A percentile compares a stretch with the other conserved stretches of the same genome.
Evolutionary conservation across 1,140 invertebrate species (phyloP).

Genomic region (Caenorhabditis remanei): DNA sequence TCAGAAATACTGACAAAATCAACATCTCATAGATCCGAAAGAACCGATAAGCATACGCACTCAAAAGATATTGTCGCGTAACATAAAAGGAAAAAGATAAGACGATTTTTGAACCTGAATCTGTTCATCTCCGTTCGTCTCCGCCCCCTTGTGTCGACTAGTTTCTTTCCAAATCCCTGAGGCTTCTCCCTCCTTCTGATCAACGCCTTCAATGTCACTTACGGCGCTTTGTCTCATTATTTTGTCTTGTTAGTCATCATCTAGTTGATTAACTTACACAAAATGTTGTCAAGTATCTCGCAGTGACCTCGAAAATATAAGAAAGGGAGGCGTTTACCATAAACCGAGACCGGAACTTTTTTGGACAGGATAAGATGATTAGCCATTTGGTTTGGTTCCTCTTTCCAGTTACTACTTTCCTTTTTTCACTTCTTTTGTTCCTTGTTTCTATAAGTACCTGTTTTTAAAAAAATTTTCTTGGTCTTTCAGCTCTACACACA

Average conservation of each 20-base stretch:
- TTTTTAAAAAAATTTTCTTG: background rate
- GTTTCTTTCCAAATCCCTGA: slow-evolving; percentile 18
- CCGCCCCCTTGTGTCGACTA: background rate
- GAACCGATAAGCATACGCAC: slow-evolving; percentile 5
- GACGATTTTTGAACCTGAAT: slow-evolving; percentile 48
- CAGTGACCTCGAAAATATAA: slow-evolving; percentile 12
- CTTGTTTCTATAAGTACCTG: background rate
- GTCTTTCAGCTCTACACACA: background rate
- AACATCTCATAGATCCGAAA: slow-evolving; percentile 15
- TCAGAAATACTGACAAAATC: background rate
- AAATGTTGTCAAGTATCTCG: slow-evolving; percentile 28
- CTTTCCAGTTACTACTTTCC: background rate
- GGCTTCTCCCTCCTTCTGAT: background rate
- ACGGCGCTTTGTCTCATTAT: background rate
- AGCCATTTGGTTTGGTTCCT: background rate
- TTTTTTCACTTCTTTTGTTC: background rate
- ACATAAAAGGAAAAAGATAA: background rate
- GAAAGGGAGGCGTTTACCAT: background rate
- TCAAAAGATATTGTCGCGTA: background rate
- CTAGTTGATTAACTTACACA: slow-evolving; percentile 25
- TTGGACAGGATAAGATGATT: background rate
- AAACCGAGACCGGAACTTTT: background rate
- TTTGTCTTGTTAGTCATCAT: background rate
- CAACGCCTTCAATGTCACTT: slow-evolving; percentile 20
- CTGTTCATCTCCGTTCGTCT: background rate